Conservation (phyloP, 1,140 invertebrate genomes). For the Littorina saxatilis region DNA sequence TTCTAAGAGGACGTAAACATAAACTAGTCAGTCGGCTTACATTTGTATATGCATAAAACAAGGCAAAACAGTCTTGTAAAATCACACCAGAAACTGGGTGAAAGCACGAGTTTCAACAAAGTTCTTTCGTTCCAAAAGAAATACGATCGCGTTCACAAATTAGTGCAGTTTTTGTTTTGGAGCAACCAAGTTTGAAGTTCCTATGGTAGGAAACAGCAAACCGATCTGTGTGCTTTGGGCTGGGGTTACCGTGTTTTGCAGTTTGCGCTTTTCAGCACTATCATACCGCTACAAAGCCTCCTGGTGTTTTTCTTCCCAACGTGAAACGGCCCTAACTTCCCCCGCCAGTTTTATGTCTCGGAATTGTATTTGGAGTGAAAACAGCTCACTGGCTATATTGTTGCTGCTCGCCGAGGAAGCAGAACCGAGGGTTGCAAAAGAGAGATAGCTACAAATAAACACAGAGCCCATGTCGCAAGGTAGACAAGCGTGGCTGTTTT, state of each 20-base stretch:
- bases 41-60: too few relatives aligned
- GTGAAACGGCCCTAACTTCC: not conserved
- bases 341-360: conserved; percentile 11
- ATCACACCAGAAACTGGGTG: too few relatives aligned
- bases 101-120: not conserved
- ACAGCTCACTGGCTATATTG: conserved; percentile 35
- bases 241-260: conserved; percentile 5
- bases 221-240: not conserved
- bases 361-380: conserved; percentile 33
- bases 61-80: too few relatives aligned
- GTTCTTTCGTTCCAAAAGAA: not conserved
- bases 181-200: not conserved
- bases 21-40: too few relatives aligned
- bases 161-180: not conserved
- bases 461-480: conserved; percentile 22
- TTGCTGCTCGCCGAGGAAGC: conserved; percentile 6
- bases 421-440: conserved; percentile 23
- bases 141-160: not conserved
- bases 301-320: conserved; percentile 14
- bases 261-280: conserved; percentile 17
- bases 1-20: too few relatives aligned
- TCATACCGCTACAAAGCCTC: not conserved
- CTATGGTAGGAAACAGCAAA: not conserved
- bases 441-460: conserved; percentile 33
- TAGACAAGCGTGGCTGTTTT: conserved; percentile 33